A percentile compares a stretch with the other conserved stretches of the same genome.
These are phyloP conservation scores for Drosophila sp. DNA, from an alignment of 1,140 invertebrate species.

Conservation along the genomic window DNA sequence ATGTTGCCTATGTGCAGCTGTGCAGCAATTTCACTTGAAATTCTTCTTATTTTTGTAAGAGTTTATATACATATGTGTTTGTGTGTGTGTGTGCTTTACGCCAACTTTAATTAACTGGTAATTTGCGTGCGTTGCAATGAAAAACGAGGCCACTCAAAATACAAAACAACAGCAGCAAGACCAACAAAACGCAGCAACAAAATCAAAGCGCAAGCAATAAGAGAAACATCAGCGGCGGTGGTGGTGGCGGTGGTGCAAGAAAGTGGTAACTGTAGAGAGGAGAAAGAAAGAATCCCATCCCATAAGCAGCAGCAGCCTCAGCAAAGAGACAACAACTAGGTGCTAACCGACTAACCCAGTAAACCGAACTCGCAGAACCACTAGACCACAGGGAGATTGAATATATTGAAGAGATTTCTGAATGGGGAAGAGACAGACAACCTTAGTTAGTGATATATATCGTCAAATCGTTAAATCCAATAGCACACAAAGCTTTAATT, in stretches of 20 bases:
- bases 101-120: conserved; percentile 69
- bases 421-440: conserved; percentile 13
- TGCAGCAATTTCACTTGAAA: conserved; percentile 48
- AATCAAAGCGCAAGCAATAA: conserved; percentile 60
- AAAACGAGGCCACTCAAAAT: conserved; percentile 61
- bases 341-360: conserved; percentile 79
- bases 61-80: not conserved
- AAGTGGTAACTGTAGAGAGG: conserved; percentile 54
- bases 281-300: conserved; percentile 56
- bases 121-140: conserved; percentile 72
- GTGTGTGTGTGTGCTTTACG: conserved; percentile 48
- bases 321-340: conserved; percentile 61
- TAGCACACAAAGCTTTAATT: conserved; percentile 34
- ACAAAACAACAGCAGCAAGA: conserved; percentile 23
- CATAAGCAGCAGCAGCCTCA: conserved; percentile 34
- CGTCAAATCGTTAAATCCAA: conserved; percentile 33
- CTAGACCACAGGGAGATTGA: conserved; percentile 42
- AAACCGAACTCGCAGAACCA: conserved; percentile 74
- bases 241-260: conserved; percentile 38
- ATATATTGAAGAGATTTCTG: conserved; percentile 4
- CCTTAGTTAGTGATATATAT: conserved; percentile 20
- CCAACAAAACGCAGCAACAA: conserved; percentile 41
- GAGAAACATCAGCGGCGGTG: conserved; percentile 44
- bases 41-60: not conserved
- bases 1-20: conserved; percentile 28